Percentiles rank a stretch among this genome's conserved stretches.
Conservation (phyloP, 2,797 vertebrate genomes). For the Sciaenops ocellatus region DNA sequence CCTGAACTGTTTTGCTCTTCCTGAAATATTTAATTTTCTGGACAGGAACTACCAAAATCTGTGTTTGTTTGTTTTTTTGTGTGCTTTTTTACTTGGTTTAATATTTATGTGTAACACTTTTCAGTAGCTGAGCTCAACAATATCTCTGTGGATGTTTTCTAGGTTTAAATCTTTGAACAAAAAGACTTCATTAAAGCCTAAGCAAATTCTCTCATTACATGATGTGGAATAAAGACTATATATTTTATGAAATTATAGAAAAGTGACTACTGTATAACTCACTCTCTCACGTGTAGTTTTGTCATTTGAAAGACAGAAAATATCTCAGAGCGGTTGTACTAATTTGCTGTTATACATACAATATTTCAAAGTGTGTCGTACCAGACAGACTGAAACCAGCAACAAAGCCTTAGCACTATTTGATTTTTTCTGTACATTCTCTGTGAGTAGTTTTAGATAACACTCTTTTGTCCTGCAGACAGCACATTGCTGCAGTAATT, state of each 20-base stretch:
- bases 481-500: slow-evolving; percentile 74
- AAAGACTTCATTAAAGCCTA: background rate
- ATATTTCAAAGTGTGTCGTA: slow-evolving; percentile 58
- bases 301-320: slow-evolving; percentile 52
- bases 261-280: slow-evolving; percentile 2
- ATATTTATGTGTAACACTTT: background rate
- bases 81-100: background rate
- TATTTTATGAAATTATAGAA: background rate
- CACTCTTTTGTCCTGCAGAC: slow-evolving; percentile 73
- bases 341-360: slow-evolving; percentile 64
- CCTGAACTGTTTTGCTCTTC: background rate
- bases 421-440: slow-evolving; percentile 71
- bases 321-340: slow-evolving; percentile 41
- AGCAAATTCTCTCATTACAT: slow-evolving; percentile 4
- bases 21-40: background rate
- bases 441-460: slow-evolving; percentile 77
- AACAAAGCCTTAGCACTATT: slow-evolving; percentile 70
- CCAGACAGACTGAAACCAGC: slow-evolving; percentile 67
- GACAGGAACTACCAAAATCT: background rate
- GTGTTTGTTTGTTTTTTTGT: background rate
- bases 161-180: background rate
- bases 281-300: slow-evolving; percentile 30
- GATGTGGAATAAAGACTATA: slow-evolving; percentile 5
- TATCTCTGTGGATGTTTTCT: background rate
- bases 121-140: background rate